Evolutionary conservation across 2,888 invertebrate species (phyloP), one percentile per base, ranked within the genome.

Genomic region (Dione vanillae): DNA sequence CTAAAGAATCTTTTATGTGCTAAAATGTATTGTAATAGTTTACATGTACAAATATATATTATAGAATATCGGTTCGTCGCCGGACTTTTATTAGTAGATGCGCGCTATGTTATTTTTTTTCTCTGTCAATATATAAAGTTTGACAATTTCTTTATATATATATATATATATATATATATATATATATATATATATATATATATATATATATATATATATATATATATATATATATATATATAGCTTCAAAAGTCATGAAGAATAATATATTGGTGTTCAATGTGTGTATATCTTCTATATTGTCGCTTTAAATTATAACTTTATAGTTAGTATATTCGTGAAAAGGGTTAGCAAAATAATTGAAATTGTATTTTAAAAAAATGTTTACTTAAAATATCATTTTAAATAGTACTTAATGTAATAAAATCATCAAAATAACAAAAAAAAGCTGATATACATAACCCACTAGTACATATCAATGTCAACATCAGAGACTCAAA

Each of bases 261-360:
- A 45, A 61, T 61, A 61, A 61, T 35, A 35, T 61, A 45, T 61
- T 45, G 45, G 61, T 61, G 61, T 61, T 61, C 61, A 61, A 45
- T 61, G 61, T 61, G 61, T 16, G 61, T 61, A 61, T 45, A 27
- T 61, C 61, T 45, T 61, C 45, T 61, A 61, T 61, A 45, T 45
- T 61, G 35, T 35, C 16, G 61, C 61, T 61, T 45, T 61, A 61
- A 61, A 61, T 5, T 61, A 45, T 45, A 61, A 35, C 27, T 61
- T n/a, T 35, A 45, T 11, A 61, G n/a, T 27, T 27, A 45, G 8
- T 20, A 61, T 45, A 61, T 43, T 59, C n/a, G n/a, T 61, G 35
- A 35, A 45, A 61, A 61, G 1, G 27, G 43, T 45, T 45, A 61
- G 45, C 45, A 40, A 56, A 27, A 2, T 16, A 47, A 47, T 47